Conservation (phyloP, 1,140 invertebrate species). For the Parapsyche elsis region DNA sequence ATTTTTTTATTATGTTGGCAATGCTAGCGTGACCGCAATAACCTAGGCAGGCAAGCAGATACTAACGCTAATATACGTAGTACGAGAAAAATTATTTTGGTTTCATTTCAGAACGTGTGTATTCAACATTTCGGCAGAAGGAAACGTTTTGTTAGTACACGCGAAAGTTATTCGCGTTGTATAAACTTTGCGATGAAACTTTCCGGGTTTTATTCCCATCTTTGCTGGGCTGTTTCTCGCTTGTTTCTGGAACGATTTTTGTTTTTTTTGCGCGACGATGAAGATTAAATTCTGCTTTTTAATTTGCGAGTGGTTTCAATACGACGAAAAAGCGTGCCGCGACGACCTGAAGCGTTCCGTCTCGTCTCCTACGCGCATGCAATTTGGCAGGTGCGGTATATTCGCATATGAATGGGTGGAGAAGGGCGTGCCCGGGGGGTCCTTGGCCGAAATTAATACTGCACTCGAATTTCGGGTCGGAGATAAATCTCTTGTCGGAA, state of each 20-base stretch:
- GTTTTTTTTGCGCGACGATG: not conserved
- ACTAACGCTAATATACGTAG: no score
- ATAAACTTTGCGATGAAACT: no score
- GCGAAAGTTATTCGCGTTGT: no score
- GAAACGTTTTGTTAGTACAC: no score
- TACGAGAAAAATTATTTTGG: no score
- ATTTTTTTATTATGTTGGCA: no score
- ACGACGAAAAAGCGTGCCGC: not conserved
- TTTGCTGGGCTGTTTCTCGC: not conserved
- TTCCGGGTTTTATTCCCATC: no score
- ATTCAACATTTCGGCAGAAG: no score
- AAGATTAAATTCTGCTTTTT: not conserved
- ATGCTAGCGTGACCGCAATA: no score
- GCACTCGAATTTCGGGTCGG: constrained; percentile 6
- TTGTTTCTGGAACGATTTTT: not conserved
- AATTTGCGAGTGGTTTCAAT: not conserved
- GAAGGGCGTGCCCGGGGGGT: constrained; percentile 28
- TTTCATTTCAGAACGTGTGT: no score
- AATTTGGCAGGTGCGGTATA: constrained; percentile 2
- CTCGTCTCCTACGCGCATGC: not conserved
- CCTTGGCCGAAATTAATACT: constrained; percentile 27
- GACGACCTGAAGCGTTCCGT: not conserved
- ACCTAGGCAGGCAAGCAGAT: no score
- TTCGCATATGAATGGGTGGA: constrained; percentile 12
- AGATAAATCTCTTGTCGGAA: constrained; percentile 26